These are phyloP conservation scores for Apeira syringaria DNA, from an alignment of 2,888 invertebrate genomes.

Conservation along the genomic window DNA sequence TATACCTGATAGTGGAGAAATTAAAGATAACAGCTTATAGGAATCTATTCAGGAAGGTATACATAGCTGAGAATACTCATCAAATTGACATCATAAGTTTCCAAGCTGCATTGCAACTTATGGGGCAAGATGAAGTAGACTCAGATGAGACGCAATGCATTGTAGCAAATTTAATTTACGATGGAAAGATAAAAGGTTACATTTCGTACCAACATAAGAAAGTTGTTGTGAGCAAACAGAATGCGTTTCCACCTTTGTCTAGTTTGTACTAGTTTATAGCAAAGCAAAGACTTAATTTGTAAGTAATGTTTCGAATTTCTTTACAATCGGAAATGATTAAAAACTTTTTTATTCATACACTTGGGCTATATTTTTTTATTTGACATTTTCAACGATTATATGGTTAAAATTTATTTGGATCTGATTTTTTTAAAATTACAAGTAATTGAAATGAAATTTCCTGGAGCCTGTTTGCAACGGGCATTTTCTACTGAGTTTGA, in stretches of 20 bases:
- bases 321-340: conserved; percentile 19
- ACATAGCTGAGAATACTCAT: conserved; percentile 89
- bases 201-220: conserved; percentile 98
- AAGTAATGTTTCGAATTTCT: conserved; percentile 18
- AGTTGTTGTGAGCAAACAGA: conserved; percentile 98
- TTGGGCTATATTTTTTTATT: not conserved
- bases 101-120: conserved; percentile 90
- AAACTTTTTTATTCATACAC: conserved; percentile 6
- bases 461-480: too few relatives aligned
- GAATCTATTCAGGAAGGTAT: conserved; percentile 97
- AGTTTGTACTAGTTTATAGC: conserved; percentile 69
- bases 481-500: too few relatives aligned
- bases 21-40: conserved; percentile 97
- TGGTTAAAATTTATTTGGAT: too few relatives aligned
- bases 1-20: conserved; percentile 98
- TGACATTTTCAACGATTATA: too few relatives aligned
- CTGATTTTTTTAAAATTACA: too few relatives aligned
- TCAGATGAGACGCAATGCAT: conserved; percentile 98
- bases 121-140: conserved; percentile 93
- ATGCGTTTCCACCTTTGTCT: conserved; percentile 94
- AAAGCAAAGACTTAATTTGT: conserved; percentile 8
- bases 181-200: conserved; percentile 99
- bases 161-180: conserved; percentile 97
- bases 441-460: too few relatives aligned
- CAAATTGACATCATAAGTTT: conserved; percentile 95